Percentiles rank a stretch among this genome's conserved stretches.
Conservation (phyloP, 2,113 vertebrate species). For the Channa argus region DNA sequence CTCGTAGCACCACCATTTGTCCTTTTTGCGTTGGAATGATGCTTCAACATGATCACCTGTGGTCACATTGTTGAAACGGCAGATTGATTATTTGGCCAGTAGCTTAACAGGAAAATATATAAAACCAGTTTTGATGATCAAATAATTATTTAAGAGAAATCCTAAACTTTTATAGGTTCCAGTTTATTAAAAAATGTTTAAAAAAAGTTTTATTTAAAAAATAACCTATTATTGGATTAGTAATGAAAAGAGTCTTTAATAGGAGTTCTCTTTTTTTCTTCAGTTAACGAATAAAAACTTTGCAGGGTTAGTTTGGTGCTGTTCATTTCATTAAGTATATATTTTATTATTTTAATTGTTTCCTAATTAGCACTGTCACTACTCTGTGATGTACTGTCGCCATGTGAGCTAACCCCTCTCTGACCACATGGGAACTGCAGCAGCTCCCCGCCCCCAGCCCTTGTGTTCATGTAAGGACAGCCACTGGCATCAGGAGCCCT, state of each 20-base stretch:
- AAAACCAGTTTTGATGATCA: too few species aligned
- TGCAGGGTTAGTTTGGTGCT: slow-evolving; percentile 1
- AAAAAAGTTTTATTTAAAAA: too few species aligned
- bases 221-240: too few species aligned
- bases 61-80: not conserved
- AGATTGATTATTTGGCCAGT: not conserved
- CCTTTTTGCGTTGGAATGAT: not conserved
- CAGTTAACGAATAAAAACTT: not conserved
- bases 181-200: not conserved
- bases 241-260: not conserved
- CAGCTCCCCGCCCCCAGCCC: slow-evolving; percentile 19
- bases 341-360: slow-evolving; percentile 44
- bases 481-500: slow-evolving; percentile 39
- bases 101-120: too few species aligned
- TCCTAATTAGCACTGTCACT: slow-evolving; percentile 29
- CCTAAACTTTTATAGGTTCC: not conserved
- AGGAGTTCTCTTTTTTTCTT: not conserved
- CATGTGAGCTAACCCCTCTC: slow-evolving; percentile 22
- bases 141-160: not conserved
- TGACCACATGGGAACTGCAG: slow-evolving; percentile 63
- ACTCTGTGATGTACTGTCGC: slow-evolving; percentile 31
- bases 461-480: slow-evolving; percentile 40
- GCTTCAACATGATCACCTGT: not conserved
- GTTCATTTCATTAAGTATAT: slow-evolving; percentile 31
- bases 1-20: not conserved